Evolutionary conservation across 1,140 invertebrate genomes (phyloP), one percentile per base, ranked within the genome.

Genomic region (Oncopeltus fasciatus): DNA sequence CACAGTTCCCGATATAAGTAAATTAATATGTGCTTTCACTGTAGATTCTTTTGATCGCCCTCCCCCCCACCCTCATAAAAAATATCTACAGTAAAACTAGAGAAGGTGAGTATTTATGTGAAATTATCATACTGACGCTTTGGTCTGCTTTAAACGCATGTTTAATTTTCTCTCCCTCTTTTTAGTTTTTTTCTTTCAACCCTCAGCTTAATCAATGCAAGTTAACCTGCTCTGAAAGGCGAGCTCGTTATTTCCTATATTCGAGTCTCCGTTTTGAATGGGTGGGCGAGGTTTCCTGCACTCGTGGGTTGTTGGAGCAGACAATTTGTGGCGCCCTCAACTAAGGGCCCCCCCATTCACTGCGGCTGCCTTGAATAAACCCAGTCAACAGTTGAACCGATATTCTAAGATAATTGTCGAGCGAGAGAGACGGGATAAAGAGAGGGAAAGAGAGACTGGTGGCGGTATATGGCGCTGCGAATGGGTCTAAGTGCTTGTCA

Each of bases 161-260:
- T 38, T 38, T 38, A 8, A 8, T 38, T 38, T 38, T 14, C 14
- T 38, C 31, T 38, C 31, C 31, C 14, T 38, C 14, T 38, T 38
- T 38, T 38, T 14, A 38, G 31, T 38, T 38, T 38, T 38, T 38
- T 38, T n/a, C n/a, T n/a, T n/a, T n/a, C n/a, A n/a, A n/a, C 31
- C 31, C 31, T 24, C 16, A 53, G 20, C 18, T 53, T 53, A 53
- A 53, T 53, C 49, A 53, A 53, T 53, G 20, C 20, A 53, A 53
- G 49, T 53, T 53, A 53, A 53, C 49, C 49, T 53, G 49, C 49
- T 53, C 18, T 53, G 49, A 53, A 53, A 53, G 24, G 49, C 49
- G 49, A 53, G 18, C 49, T 53, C 49, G 49, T 53, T 53, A 53
- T 53, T 53, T 53, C 49, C 49, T 53, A 53, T 53, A 53, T 53